Percentiles rank a stretch among this genome's conserved stretches.
These are phyloP conservation scores for Cyprinodon brontotheroides DNA, from an alignment of 2,113 vertebrate species.

Conservation along the genomic window DNA sequence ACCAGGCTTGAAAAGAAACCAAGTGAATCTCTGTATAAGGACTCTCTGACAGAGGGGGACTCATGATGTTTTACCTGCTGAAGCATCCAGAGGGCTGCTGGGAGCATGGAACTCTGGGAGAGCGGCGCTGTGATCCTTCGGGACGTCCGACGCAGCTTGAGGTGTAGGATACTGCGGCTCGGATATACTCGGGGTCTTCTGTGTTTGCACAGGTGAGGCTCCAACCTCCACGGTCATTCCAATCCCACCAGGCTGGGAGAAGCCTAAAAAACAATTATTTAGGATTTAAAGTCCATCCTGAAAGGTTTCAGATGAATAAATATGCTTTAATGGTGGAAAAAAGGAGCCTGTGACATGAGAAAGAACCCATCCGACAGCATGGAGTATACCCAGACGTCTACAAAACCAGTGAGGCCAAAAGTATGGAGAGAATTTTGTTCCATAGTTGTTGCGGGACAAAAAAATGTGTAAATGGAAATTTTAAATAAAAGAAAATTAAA, in stretches of 20 bases:
- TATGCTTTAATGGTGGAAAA: not conserved
- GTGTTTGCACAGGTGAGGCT: conserved; percentile 54
- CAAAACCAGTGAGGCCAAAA: not conserved
- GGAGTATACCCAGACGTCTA: not conserved
- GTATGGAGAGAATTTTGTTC: too few species aligned
- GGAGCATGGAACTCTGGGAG: conserved; percentile 63
- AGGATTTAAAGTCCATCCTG: not conserved
- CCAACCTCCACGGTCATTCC: conserved; percentile 54
- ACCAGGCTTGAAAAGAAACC: not conserved
- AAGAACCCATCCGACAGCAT: not conserved
- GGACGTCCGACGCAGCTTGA: conserved; percentile 42
- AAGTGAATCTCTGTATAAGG: not conserved
- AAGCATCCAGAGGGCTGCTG: conserved; percentile 59
- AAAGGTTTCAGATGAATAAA: not conserved
- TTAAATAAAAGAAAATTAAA: too few species aligned
- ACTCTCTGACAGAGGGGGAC: too few species aligned
- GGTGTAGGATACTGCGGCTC: conserved; percentile 54
- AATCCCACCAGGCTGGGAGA: conserved; percentile 63
- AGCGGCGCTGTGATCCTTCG: conserved; percentile 57
- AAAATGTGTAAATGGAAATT: too few species aligned
- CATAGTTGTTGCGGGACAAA: too few species aligned
- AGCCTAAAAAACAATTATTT: conserved; percentile 24
- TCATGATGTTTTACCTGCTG: conserved; percentile 63
- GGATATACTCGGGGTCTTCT: conserved; percentile 55
- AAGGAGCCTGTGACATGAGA: not conserved